A percentile compares a stretch with the other conserved stretches of the same genome.
Conservation (phyloP, 1,140 invertebrate genomes). For the Zaprionus davidi region DNA sequence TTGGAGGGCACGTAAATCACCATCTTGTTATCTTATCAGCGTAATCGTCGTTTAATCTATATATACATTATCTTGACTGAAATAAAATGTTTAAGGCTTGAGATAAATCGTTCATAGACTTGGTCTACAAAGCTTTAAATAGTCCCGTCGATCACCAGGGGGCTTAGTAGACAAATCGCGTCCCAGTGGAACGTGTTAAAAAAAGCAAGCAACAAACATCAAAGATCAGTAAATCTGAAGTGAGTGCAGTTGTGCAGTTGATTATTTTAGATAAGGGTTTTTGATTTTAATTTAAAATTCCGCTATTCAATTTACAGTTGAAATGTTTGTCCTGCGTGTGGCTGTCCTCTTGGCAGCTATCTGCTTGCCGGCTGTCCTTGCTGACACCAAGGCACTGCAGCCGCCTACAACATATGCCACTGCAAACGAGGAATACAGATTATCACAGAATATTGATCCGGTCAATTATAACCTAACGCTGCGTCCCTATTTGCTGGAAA, state of each 20-base stretch:
- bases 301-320: slow-evolving; percentile 6
- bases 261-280: not conserved
- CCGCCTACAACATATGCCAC: slow-evolving; percentile 39
- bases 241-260: slow-evolving; percentile 22
- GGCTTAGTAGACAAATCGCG: slow-evolving; percentile 57
- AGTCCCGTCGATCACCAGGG: slow-evolving; percentile 15
- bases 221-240: slow-evolving; percentile 17
- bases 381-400: slow-evolving; percentile 30
- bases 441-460: slow-evolving; percentile 84
- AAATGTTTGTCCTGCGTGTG: slow-evolving; percentile 56
- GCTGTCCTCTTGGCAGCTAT: slow-evolving; percentile 47
- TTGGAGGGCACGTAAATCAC: slow-evolving; percentile 60
- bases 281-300: not conserved
- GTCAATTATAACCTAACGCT: slow-evolving; percentile 88
- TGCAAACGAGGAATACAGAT: slow-evolving; percentile 53
- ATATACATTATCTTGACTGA: slow-evolving; percentile 59
- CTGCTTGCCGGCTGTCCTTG: slow-evolving; percentile 46
- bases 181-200: slow-evolving; percentile 10
- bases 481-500: slow-evolving; percentile 86
- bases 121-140: slow-evolving; percentile 49
- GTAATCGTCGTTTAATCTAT: slow-evolving; percentile 64
- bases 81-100: slow-evolving; percentile 67
- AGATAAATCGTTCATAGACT: slow-evolving; percentile 64
- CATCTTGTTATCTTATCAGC: slow-evolving; percentile 45
- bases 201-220: not conserved